These are phyloP conservation scores for Saccostrea cuccullata DNA, from an alignment of 1,140 invertebrate species.

Conservation along the genomic window DNA sequence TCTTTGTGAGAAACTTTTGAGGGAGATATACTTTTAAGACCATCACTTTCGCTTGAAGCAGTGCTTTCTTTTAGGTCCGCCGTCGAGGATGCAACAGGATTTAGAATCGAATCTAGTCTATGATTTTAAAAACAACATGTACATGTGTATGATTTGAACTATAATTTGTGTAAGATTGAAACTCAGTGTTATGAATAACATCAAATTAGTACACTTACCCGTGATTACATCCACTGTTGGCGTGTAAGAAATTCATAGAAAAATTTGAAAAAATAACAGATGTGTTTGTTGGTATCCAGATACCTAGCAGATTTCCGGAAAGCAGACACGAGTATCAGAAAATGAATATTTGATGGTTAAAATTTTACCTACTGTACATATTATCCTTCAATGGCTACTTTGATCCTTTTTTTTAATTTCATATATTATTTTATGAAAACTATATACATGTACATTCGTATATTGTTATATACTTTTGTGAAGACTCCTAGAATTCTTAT, in stretches of 20 bases:
- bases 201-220: background rate
- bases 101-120: background rate
- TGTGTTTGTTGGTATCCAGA: too few species aligned
- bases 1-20: background rate
- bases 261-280: too few species aligned
- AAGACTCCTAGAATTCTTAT: too few species aligned
- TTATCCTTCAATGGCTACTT: too few species aligned
- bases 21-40: background rate
- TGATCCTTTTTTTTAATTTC: too few species aligned
- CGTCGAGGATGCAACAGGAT: background rate
- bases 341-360: too few species aligned
- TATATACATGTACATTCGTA: too few species aligned
- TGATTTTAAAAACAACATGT: background rate
- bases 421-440: too few species aligned
- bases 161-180: background rate
- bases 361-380: too few species aligned
- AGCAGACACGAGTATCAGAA: too few species aligned
- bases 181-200: background rate
- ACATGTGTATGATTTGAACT: background rate
- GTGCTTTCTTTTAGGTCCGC: background rate
- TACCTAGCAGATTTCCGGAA: too few species aligned
- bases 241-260: background rate
- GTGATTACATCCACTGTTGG: conserved; percentile 19
- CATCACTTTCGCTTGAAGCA: background rate
- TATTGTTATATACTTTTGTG: too few species aligned